Evolutionary conservation across 2,888 invertebrate species (phyloP).

Genomic region (Drosophila formosana): DNA sequence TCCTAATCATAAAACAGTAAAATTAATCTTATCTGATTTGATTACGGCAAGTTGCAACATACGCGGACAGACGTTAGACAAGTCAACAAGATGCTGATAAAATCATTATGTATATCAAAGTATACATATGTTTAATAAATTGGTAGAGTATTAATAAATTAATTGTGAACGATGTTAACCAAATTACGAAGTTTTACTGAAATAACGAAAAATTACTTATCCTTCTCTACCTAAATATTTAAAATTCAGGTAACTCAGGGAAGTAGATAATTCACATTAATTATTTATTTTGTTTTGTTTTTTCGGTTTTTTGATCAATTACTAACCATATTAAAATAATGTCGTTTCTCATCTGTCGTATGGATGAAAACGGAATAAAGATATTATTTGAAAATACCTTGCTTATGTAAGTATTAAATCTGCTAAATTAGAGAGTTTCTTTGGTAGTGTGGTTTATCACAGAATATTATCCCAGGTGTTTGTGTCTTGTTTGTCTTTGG

Average conservation of each 20-base stretch:
- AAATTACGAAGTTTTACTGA: constrained; percentile 7
- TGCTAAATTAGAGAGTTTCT: neutral
- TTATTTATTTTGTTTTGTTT: constrained; percentile 40
- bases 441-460: constrained; percentile 21
- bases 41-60: neutral
- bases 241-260: constrained; percentile 20
- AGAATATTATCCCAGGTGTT: constrained; percentile 24
- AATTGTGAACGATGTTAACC: constrained; percentile 1
- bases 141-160: neutral
- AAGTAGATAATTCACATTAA: constrained; percentile 30
- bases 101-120: neutral
- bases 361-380: constrained; percentile 10
- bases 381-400: neutral
- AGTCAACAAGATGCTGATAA: neutral
- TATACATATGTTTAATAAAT: neutral
- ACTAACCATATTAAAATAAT: constrained; percentile 23
- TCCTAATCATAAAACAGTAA: neutral
- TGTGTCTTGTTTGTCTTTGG: constrained; percentile 5
- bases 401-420: constrained; percentile 10
- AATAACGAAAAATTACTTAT: constrained; percentile 17
- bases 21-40: neutral
- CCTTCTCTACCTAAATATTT: constrained; percentile 17
- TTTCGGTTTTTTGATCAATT: constrained; percentile 20
- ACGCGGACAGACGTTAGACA: neutral
- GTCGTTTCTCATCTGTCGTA: constrained; percentile 1